phyloP scores from a whole-genome alignment of 2,113 vertebrate genomes.

The Emydura subglobosa region DNA sequence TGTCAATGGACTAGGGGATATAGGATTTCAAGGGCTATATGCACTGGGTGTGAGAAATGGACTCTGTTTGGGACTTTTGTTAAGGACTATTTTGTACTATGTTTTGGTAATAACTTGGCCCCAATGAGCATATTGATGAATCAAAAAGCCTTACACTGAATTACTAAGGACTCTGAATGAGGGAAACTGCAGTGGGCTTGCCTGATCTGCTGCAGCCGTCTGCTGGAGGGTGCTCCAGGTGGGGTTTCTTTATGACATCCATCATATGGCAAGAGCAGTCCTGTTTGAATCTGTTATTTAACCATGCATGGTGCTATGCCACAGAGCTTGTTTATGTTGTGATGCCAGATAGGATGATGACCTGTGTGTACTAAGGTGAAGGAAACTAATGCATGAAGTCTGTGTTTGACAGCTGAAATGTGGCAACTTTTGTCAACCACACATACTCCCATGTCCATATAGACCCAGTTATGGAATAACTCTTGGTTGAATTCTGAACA shows the following conservation, averaged over 20 bases:
- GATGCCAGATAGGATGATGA: fast-evolving
- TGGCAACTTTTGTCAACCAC: not conserved
- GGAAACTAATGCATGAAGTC: not conserved
- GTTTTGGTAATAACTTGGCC: no score
- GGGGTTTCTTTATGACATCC: not conserved
- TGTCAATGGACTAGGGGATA: no score
- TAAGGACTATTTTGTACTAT: no score
- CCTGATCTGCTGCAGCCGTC: not conserved
- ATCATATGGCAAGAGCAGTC: not conserved
- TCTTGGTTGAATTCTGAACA: not conserved
- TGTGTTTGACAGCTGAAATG: not conserved
- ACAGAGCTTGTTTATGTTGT: not conserved
- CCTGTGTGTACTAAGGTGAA: not conserved
- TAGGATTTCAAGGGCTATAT: no score
- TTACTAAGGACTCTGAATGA: not conserved
- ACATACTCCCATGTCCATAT: not conserved
- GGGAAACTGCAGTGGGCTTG: not conserved
- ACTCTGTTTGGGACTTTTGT: no score
- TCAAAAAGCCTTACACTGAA: not conserved
- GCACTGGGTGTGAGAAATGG: no score
- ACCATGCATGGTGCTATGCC: not conserved
- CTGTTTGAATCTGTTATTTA: not conserved
- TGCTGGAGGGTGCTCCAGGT: not conserved
- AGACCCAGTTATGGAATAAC: not conserved
- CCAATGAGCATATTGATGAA: not conserved